These are phyloP conservation scores for Adelognathus sp. DNA, from an alignment of 2,888 invertebrate species.

Conservation along the genomic window DNA sequence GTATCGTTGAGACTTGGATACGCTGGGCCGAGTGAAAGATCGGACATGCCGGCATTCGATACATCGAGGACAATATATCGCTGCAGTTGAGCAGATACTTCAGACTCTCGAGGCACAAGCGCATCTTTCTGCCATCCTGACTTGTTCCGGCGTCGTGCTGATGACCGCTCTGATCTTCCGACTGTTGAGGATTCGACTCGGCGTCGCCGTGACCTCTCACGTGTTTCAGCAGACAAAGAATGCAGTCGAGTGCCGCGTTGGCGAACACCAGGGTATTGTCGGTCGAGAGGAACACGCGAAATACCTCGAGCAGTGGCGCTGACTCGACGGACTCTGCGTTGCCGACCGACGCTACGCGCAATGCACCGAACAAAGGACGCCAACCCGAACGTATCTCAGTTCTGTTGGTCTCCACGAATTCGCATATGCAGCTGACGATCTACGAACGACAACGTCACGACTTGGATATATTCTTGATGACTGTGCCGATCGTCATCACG, in stretches of 20 bases:
- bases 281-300: slow-evolving; percentile 95
- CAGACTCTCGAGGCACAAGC: slow-evolving; percentile 89
- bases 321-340: slow-evolving; percentile 87
- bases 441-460: slow-evolving; percentile 79
- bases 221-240: slow-evolving; percentile 92
- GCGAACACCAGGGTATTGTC: slow-evolving; percentile 97
- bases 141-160: background rate
- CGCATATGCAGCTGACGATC: slow-evolving; percentile 97
- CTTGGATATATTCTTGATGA: slow-evolving; percentile 49
- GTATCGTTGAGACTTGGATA: slow-evolving; percentile 89
- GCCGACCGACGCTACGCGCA: slow-evolving; percentile 89
- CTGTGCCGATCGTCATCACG: background rate
- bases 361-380: slow-evolving; percentile 96
- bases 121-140: slow-evolving; percentile 76
- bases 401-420: slow-evolving; percentile 96
- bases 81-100: slow-evolving; percentile 93
- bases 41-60: slow-evolving; percentile 96
- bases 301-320: slow-evolving; percentile 92
- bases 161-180: slow-evolving; percentile 58
- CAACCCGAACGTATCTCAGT: slow-evolving; percentile 97
- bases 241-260: slow-evolving; percentile 96
- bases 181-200: slow-evolving; percentile 72
- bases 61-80: slow-evolving; percentile 94
- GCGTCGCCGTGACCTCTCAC: slow-evolving; percentile 88
- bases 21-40: slow-evolving; percentile 94